phyloP scores from a whole-genome alignment of 2,888 invertebrate genomes.

The Chymomyza procnemis region DNA sequence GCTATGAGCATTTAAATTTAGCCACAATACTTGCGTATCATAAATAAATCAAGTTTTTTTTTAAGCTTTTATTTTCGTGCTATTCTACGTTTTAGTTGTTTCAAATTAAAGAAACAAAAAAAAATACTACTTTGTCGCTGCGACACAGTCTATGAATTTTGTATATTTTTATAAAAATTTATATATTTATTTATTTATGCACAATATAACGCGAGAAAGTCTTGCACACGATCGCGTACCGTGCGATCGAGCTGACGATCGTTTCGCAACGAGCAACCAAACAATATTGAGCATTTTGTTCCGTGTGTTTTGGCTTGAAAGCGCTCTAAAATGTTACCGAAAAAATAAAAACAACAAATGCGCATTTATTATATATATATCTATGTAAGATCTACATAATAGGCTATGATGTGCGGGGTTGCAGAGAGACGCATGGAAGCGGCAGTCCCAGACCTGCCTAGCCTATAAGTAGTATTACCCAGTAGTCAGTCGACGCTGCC shows the following conservation, averaged over 20 bases:
- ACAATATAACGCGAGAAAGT: background rate
- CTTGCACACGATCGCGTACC: conserved; percentile 33
- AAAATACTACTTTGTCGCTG: background rate
- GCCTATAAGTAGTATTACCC: background rate
- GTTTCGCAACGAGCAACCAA: conserved; percentile 64
- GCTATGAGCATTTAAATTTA: background rate
- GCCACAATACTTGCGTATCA: background rate
- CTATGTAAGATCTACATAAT: conserved; percentile 34
- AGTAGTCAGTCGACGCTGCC: conserved; percentile 2
- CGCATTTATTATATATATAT: conserved; percentile 18
- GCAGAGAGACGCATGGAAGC: conserved; percentile 16
- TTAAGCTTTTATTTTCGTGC: conserved; percentile 7
- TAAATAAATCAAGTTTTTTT: background rate
- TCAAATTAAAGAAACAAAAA: background rate
- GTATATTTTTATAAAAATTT: conserved; percentile 14
- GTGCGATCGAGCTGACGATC: conserved; percentile 44
- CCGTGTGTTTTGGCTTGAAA: conserved; percentile 35
- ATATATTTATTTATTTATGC: conserved; percentile 9
- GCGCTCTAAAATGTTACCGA: conserved; percentile 43
- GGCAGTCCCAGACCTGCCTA: conserved; percentile 32
- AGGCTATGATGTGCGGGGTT: too few species aligned
- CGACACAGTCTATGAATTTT: conserved; percentile 3
- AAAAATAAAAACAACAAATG: conserved; percentile 30
- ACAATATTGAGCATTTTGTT: conserved; percentile 60
- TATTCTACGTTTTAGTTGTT: conserved; percentile 3